Evolutionary conservation across 2,113 vertebrate species (phyloP), one percentile per base, ranked within the genome.

Genomic region (Grammomys dolichurus): DNA sequence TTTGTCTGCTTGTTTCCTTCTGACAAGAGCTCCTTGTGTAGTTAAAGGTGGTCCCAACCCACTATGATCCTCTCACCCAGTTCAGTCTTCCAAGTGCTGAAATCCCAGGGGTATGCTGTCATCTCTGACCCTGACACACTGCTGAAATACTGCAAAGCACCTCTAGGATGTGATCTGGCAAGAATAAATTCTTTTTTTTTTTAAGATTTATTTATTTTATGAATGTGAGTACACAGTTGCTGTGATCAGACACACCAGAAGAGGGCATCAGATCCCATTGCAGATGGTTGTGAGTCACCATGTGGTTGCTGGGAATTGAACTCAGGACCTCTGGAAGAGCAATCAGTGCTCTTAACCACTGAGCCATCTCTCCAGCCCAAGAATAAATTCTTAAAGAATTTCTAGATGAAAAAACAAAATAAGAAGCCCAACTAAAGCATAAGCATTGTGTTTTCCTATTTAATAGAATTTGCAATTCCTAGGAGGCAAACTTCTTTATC

Each of bases 401-500:
- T 93, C 72, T 95, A 24, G 54, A 89, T 58, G 48, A 69, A 87
- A n/a, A 65, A 31, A 65, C 9, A 65, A 31, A 67, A 3, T 48
- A 90, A 77, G n/a, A 92, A 4, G 75, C 69, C 36, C n/a, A 60
- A 26, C 91, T 86, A 94, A 56, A 70, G 58, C 33, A 48, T 7
- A 31, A 7, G 33, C 26, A 19, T 80, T 75, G 89, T 60, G 54
- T 89, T 87, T 97, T 96, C 94, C 54, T 95, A 76, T 90, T 90
- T 73, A 73, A 82, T 31, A 80, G 48, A 78, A 77, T 93, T 82
- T 87, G n/a, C 46, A 94, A 48, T 80, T 97, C 40, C 67, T 96
- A 87, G 76, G 90, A 95, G 76, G 20, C 36, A 93, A 95, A 48
- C 72, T 43, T 7, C 26, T 78, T 31, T 51, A 65, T 54, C 17